Evolutionary conservation across 2,113 vertebrate genomes (phyloP).

Genomic region (Cercocebus atys): DNA sequence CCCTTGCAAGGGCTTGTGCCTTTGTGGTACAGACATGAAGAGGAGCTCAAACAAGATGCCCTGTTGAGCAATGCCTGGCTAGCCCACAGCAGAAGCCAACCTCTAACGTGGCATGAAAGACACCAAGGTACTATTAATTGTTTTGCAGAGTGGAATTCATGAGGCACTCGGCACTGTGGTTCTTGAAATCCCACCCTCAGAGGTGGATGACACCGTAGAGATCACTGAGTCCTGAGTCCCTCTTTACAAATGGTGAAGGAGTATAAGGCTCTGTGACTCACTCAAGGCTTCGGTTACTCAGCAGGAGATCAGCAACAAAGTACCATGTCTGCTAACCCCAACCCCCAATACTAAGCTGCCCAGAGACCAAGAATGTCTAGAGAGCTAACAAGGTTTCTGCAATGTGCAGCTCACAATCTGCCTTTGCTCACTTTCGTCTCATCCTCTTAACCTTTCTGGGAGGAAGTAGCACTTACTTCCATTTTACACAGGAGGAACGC

Average conservation of each 20-base stretch:
- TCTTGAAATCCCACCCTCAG: not conserved
- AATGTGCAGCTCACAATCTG: not conserved
- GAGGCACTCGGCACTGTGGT: not conserved
- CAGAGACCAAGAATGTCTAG: not conserved
- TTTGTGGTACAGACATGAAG: fast-evolving
- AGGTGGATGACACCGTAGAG: not conserved
- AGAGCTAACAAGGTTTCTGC: not conserved
- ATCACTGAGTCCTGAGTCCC: not conserved
- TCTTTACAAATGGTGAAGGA: not conserved
- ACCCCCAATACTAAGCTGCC: not conserved
- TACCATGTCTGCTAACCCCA: not conserved
- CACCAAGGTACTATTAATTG: no score
- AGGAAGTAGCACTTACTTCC: not conserved
- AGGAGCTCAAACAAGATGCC: not conserved
- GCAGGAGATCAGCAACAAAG: not conserved
- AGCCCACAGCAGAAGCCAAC: not conserved
- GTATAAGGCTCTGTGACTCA: not conserved
- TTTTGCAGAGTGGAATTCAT: not conserved
- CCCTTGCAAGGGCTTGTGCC: not conserved
- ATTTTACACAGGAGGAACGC: not conserved
- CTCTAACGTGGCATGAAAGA: fast-evolving
- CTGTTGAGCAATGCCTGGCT: fast-evolving
- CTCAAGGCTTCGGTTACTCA: fast-evolving
- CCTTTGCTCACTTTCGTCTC: not conserved
- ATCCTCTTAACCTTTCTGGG: not conserved